Evolutionary conservation across 2,888 invertebrate species (phyloP), one percentile per base, ranked within the genome.

Genomic region (Beris morrisii): DNA sequence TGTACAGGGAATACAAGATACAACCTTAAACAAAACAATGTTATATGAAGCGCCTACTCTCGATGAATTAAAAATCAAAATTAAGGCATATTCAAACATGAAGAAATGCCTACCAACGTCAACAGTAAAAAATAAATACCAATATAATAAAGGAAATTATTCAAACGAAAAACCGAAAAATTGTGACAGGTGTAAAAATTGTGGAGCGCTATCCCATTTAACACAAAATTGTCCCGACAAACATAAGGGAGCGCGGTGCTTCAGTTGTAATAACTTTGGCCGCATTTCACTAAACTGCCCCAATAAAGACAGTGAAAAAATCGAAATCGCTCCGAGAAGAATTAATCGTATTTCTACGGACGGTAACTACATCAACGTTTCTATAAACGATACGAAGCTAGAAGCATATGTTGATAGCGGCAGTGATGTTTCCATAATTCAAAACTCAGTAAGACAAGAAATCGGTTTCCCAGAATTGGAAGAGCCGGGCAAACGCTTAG

Each of bases 181-280:
- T 44, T 12, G 44, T 30, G 22, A 45, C 9, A 30, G 58, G 64
- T 70, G 70, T 48, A 69, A 52, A 48, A 70, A 69, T 32, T 70
- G 68, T 45, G 68, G 67, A 43, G 43, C 52, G 4, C 38, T 30
- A 22, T 64, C 67, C 11, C 69, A 69, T 38, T 38, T 43, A 32
- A 44, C 64, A 43, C 64, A 54, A 53, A 50, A 63, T 28, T 69
- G 70, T n/a, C 52, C 30, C 3, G 30, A 45, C 4, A 58, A 58
- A 45, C 32, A 32, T 7, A 32, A 32, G 7, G 32, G 32, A 32
- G 32, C 32, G 4, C 32, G 32, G 4, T 32, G 76, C 64, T 77
- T 76, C 54, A 72, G 54, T 61, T 77, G 75, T 55, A 71, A 73
- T 15, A 65, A 70, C 1, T n/a, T 74, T 57, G 74, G 75, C 2